These are phyloP conservation scores for Phylloscopus trochilus DNA, from an alignment of 2,113 vertebrate species.

Conservation along the genomic window DNA sequence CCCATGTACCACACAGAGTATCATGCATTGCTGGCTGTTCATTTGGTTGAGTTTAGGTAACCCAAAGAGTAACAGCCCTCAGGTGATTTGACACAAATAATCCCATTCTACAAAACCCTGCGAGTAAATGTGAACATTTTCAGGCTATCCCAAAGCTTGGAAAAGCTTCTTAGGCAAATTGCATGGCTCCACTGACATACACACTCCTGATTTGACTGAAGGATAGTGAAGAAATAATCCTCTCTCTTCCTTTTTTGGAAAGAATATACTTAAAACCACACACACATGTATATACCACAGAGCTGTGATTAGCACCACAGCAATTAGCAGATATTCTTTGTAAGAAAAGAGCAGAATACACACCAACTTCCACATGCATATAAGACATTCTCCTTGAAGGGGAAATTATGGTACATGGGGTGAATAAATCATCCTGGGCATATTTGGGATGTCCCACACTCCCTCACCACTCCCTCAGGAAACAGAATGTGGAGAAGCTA, in stretches of 20 bases:
- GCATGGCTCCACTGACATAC: not conserved
- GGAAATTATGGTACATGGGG: not conserved
- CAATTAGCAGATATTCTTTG: not conserved
- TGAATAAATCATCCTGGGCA: not conserved
- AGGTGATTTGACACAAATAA: not conserved
- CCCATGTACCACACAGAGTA: not conserved
- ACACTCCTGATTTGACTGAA: not conserved
- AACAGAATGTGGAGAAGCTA: conserved; percentile 24
- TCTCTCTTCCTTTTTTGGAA: not conserved
- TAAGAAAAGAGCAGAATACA: not conserved
- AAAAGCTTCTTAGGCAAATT: not conserved
- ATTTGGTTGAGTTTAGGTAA: not conserved
- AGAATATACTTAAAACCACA: not conserved
- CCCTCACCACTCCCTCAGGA: conserved; percentile 10
- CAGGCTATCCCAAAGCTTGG: not conserved
- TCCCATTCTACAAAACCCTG: not conserved
- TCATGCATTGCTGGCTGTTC: not conserved
- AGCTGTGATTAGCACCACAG: not conserved
- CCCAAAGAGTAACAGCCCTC: not conserved
- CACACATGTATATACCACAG: not conserved
- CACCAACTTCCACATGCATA: not conserved
- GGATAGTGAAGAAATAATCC: not conserved
- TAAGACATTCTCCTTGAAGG: not conserved
- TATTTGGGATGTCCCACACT: conserved; percentile 20
- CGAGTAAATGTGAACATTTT: not conserved